Conservation (phyloP, 2,113 vertebrate species). For the Strigops habroptila region DNA sequence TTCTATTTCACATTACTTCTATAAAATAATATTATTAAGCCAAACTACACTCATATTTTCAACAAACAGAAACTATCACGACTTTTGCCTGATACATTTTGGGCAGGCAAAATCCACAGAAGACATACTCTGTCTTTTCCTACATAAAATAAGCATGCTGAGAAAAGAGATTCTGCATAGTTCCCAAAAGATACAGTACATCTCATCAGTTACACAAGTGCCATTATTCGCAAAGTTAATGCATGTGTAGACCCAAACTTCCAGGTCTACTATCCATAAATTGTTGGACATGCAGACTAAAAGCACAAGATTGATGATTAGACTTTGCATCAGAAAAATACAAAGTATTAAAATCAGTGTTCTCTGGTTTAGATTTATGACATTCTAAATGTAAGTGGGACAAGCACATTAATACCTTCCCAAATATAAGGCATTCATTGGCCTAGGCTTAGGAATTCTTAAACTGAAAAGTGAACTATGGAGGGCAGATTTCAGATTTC, state of each 20-base stretch:
- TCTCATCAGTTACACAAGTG: background rate
- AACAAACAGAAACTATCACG: background rate
- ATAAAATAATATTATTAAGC: background rate
- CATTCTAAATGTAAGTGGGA: background rate
- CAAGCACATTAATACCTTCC: background rate
- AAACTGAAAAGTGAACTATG: background rate
- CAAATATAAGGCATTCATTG: background rate
- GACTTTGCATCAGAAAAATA: background rate
- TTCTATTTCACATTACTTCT: background rate
- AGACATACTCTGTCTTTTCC: background rate
- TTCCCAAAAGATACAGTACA: background rate
- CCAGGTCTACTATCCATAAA: background rate
- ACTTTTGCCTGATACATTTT: background rate
- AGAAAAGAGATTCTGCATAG: background rate
- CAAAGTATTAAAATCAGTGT: background rate
- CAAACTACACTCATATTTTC: background rate
- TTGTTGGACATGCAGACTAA: background rate
- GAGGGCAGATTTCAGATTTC: background rate
- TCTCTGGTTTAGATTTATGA: background rate
- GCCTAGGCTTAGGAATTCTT: background rate
- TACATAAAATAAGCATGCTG: background rate
- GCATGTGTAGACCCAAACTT: background rate
- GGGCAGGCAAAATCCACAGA: background rate
- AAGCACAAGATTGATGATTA: background rate
- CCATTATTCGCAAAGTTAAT: background rate